Conservation (phyloP, 1,140 invertebrate genomes). For the Ephestia elutella region DNA sequence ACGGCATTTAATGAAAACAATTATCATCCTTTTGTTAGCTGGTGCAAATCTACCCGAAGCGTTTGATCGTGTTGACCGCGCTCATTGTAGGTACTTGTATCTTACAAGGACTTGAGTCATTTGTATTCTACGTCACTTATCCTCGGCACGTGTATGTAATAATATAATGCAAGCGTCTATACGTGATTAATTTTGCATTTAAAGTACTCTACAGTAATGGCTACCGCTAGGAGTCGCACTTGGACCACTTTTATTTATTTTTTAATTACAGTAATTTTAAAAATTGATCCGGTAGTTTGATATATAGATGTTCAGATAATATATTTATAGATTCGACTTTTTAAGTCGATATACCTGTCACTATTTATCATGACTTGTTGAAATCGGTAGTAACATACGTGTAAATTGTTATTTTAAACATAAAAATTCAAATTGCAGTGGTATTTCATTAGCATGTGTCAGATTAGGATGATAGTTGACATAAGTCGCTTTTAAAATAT, state of each 20-base stretch:
- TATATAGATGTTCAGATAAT: neutral
- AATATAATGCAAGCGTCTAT: conserved; percentile 17
- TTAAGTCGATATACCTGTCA: neutral
- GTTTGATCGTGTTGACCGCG: conserved; percentile 10
- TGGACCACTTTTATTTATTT: conserved; percentile 24
- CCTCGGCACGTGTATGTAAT: conserved; percentile 21
- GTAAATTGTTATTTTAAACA: no score
- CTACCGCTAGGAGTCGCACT: conserved; percentile 20
- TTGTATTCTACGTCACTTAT: conserved; percentile 21
- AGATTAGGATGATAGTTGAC: no score
- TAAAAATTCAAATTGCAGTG: no score
- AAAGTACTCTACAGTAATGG: conserved; percentile 13
- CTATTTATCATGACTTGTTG: no score
- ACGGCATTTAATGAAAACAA: conserved; percentile 42
- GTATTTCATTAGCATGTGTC: no score
- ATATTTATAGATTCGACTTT: neutral
- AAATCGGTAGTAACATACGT: no score
- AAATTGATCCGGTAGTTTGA: neutral
- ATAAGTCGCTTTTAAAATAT: no score
- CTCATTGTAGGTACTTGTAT: conserved; percentile 13
- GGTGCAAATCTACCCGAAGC: conserved; percentile 35
- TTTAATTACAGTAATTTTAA: conserved; percentile 9
- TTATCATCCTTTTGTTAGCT: conserved; percentile 38
- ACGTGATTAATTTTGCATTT: conserved; percentile 21
- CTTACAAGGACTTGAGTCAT: conserved; percentile 8